Conservation (phyloP, 2,113 vertebrate species). For the Mungos mungo region DNA sequence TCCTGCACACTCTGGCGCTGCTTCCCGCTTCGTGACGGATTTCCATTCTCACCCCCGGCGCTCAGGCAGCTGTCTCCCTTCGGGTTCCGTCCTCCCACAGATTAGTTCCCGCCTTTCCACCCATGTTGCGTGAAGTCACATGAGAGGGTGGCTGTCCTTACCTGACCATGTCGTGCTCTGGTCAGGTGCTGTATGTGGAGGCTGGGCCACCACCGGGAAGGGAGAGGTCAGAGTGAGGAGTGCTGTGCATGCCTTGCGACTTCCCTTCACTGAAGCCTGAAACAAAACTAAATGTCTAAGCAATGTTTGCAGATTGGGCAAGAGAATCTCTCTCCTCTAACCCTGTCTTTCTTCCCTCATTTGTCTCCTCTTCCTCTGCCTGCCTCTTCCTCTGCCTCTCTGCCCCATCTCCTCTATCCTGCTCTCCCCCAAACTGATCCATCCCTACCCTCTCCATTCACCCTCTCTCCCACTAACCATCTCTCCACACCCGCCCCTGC, state of each 20-base stretch:
- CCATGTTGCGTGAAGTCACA: background rate
- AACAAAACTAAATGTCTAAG: background rate
- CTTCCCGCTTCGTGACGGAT: background rate
- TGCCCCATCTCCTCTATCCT: background rate
- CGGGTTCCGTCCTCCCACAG: background rate
- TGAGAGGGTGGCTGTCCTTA: background rate
- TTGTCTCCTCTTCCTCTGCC: background rate
- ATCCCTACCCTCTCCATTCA: background rate
- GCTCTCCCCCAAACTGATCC: background rate
- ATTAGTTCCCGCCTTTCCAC: background rate
- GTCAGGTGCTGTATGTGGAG: fast-evolving
- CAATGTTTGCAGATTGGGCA: slow-evolving; percentile 49
- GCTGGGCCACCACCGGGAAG: background rate
- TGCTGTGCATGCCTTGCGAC: fast-evolving
- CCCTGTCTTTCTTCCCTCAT: background rate
- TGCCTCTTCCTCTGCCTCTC: background rate
- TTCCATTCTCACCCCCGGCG: background rate
- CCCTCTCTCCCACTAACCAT: background rate
- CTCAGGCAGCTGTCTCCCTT: background rate
- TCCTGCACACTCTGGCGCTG: background rate
- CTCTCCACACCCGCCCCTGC: background rate
- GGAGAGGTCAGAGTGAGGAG: background rate
- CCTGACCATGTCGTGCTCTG: background rate
- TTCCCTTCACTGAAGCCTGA: background rate
- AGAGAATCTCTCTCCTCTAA: slow-evolving; percentile 38